Percentiles rank a stretch among this genome's conserved stretches.
These are phyloP conservation scores for Novumbra hubbsi DNA, from an alignment of 2,797 vertebrate genomes.

Conservation along the genomic window DNA sequence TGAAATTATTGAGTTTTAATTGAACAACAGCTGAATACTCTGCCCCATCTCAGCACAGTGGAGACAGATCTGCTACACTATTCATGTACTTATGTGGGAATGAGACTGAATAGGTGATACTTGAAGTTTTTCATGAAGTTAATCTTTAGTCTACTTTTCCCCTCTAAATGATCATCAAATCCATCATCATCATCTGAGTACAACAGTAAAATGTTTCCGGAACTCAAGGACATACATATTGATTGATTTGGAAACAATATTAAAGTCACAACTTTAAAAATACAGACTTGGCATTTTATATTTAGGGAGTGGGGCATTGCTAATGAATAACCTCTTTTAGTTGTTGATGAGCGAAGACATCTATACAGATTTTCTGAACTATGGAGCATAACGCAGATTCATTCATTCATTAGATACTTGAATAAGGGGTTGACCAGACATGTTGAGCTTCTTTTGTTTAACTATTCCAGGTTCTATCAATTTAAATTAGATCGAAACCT, in stretches of 20 bases:
- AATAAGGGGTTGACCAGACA: not conserved
- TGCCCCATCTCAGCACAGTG: too few species aligned
- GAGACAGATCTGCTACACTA: too few species aligned
- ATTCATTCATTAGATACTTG: not conserved
- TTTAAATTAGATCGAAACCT: not conserved
- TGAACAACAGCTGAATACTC: too few species aligned
- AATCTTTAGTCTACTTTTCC: slow-evolving; percentile 35
- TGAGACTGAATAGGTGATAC: too few species aligned
- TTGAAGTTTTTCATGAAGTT: too few species aligned
- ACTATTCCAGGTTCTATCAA: not conserved
- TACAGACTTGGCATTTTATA: not conserved
- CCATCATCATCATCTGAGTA: slow-evolving; percentile 41
- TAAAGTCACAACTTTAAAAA: slow-evolving; percentile 1
- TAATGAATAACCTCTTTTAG: slow-evolving; percentile 1
- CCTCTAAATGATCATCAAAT: slow-evolving; percentile 30
- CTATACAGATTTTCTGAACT: not conserved
- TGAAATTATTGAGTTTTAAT: too few species aligned
- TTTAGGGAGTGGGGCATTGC: not conserved
- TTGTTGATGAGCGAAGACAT: not conserved
- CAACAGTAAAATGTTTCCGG: slow-evolving; percentile 30
- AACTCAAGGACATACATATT: slow-evolving; percentile 17
- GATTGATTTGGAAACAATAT: not conserved
- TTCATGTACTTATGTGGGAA: too few species aligned
- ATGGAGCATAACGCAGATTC: not conserved
- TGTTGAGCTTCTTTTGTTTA: not conserved